Base-by-base conservation (phyloP, 2,797 vertebrate species). In the Sebastes cheni region DNA sequence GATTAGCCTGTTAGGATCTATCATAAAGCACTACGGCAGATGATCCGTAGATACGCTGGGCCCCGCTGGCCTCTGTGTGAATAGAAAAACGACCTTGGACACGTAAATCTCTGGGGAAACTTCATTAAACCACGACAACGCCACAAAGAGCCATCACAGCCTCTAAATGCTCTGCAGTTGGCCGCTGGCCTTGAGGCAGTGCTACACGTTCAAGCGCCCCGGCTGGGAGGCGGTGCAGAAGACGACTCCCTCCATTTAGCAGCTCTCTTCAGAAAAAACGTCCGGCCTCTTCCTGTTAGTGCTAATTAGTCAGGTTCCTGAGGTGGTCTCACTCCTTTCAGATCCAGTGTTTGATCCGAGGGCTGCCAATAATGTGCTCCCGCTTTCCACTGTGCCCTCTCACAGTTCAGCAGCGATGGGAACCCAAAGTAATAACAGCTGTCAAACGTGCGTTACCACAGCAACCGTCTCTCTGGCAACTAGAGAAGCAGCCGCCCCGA, bases 371-470 rank as follows among this genome's bases (percentile, higher is more conserved):
- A 71, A 65, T 8, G 73, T 30, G 46, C 52, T 68, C 68, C 79
- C 72, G 58, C 86, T 84, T 89, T 89, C 87, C 27, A 75, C 86
- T 76, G 88, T 91, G 92, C 93, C 66, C 88, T 88, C 81, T 67
- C 73, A n/a, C 76, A 85, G 88, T 46, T 81, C 89, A 32, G 12
- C 72, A 77, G 86, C 72, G 3, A 72, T 2, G 73, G 82, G 85
- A 87, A 91, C 88, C 90, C 68, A 79, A 91, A 88, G 88, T 80
- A 81, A 91, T 86, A 95, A 93, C 94, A 93, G 92, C 96, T 97
- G 95, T 96, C 93, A 92, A 88, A 89, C 86, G 89, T 3, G 22
- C 77, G 93, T 97, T 96, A 93, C 97, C 94, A 90, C 92, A 92
- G 96, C 93, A 97, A 97, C 96, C 89, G 74, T 84, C 80, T 93